Conservation (phyloP, 2,113 vertebrate species). For the Hippocampus guttulatus region DNA sequence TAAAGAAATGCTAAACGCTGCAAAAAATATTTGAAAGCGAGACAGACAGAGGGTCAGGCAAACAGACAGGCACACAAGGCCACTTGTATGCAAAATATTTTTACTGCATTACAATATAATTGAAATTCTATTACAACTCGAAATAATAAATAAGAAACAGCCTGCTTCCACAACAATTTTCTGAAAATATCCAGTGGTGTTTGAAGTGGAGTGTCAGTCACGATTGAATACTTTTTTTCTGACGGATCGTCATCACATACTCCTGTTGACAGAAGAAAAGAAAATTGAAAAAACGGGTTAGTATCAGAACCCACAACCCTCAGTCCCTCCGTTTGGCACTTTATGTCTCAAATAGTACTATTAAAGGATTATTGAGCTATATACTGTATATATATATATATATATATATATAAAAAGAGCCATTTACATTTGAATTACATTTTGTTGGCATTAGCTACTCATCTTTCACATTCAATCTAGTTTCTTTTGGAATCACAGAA, state of each 20-base stretch:
- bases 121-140: conserved; percentile 26
- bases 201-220: background rate
- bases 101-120: conserved; percentile 46
- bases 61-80: background rate
- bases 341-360: no score
- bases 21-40: background rate
- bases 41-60: background rate
- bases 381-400: no score
- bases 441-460: no score
- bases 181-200: background rate
- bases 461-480: no score
- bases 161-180: conserved; percentile 2
- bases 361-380: no score
- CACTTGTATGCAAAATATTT: conserved; percentile 65
- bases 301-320: background rate
- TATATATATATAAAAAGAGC: no score
- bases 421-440: no score
- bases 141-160: conserved; percentile 59
- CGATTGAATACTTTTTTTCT: background rate
- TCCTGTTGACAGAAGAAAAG: conserved; percentile 2
- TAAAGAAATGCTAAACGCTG: no score
- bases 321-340: no score
- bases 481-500: no score
- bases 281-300: background rate
- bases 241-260: background rate